phyloP scores from a whole-genome alignment of 1,140 invertebrate genomes.

The Cryptotermes secundus region DNA sequence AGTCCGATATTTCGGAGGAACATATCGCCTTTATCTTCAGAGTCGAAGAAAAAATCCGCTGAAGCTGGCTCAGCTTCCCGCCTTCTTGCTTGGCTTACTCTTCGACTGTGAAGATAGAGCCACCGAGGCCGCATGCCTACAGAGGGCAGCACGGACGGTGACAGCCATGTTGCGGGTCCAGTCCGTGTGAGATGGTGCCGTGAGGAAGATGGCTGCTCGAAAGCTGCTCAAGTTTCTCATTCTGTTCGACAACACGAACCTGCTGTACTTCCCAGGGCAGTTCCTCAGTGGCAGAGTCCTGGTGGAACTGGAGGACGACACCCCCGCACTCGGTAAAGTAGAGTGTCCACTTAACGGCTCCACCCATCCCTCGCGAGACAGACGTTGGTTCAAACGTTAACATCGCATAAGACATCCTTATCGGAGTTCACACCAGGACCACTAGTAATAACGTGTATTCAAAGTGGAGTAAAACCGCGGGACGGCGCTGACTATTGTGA shows the following conservation, averaged over 20 bases:
- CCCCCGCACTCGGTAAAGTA: constrained; percentile 76
- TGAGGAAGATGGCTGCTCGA: constrained; percentile 55
- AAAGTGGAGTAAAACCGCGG: too few species aligned
- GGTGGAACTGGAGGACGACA: constrained; percentile 90
- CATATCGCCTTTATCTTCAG: too few species aligned
- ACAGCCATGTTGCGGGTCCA: background rate
- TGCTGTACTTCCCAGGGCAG: constrained; percentile 89
- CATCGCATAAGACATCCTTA: too few species aligned
- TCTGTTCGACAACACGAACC: constrained; percentile 89
- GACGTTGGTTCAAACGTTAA: too few species aligned
- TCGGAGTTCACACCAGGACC: too few species aligned
- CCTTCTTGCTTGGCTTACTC: too few species aligned
- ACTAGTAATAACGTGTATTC: too few species aligned
- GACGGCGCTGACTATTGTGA: too few species aligned
- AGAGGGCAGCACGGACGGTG: background rate
- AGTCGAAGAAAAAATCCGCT: too few species aligned
- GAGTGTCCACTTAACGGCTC: background rate
- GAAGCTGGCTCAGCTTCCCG: too few species aligned
- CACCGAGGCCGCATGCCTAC: background rate
- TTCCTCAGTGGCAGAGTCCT: constrained; percentile 89
- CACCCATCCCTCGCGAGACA: too few species aligned
- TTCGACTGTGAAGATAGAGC: background rate
- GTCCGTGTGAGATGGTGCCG: background rate
- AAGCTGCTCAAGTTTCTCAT: constrained; percentile 92
- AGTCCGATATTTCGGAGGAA: too few species aligned